A percentile compares a stretch with the other conserved stretches of the same genome.
Conservation (phyloP, 2,888 invertebrate species). For the Phytoseiulus persimilis region DNA sequence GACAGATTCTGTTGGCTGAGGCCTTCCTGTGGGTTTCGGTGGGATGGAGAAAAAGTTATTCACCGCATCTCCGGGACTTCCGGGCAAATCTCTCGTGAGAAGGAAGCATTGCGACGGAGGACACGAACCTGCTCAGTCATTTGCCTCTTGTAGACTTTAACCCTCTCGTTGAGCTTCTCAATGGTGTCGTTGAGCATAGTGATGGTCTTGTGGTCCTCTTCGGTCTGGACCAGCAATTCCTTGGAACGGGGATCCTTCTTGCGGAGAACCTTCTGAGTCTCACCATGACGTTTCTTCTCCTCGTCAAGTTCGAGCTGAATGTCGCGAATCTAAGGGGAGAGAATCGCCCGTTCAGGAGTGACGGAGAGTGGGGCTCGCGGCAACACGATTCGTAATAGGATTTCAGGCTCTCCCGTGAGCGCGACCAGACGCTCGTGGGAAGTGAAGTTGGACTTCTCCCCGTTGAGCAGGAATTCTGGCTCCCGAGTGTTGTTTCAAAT, state of each 20-base stretch:
- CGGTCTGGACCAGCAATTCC: conserved; percentile 86
- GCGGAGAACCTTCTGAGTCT: conserved; percentile 91
- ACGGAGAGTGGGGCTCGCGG: too few species aligned
- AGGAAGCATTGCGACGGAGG: background rate
- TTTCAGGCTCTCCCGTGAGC: background rate
- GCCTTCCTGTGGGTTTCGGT: conserved; percentile 62
- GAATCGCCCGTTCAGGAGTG: too few species aligned
- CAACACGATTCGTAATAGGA: too few species aligned
- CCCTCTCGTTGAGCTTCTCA: conserved; percentile 73
- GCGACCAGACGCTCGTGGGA: too few species aligned
- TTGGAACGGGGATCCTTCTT: conserved; percentile 96
- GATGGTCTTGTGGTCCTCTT: conserved; percentile 94
- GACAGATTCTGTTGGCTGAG: conserved; percentile 83
- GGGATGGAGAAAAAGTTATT: conserved; percentile 39
- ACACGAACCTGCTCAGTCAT: conserved; percentile 70
- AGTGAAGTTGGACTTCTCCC: too few species aligned
- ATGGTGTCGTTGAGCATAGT: conserved; percentile 70
- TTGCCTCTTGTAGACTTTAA: conserved; percentile 89
- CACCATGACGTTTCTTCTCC: conserved; percentile 91
- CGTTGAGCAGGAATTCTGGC: too few species aligned
- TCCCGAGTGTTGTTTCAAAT: too few species aligned
- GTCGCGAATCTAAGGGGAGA: conserved; percentile 63
- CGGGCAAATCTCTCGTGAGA: background rate
- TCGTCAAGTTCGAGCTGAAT: conserved; percentile 88
- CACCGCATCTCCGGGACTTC: background rate